Evolutionary conservation across 2,113 vertebrate genomes (phyloP).

Genomic region (Lycaon pictus): DNA sequence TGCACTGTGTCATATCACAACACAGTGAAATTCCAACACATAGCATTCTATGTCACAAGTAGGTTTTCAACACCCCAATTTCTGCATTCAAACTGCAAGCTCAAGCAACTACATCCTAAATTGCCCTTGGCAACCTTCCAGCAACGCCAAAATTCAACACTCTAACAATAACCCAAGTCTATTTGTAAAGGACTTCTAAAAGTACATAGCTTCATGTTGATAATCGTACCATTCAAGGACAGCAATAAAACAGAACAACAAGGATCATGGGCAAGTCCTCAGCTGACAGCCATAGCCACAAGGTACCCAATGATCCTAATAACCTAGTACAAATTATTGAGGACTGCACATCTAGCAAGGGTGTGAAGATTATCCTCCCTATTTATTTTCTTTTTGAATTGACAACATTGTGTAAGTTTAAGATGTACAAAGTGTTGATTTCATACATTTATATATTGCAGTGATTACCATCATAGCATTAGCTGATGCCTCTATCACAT

Average conservation of each 20-base stretch:
- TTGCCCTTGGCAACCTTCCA: slow-evolving; percentile 31
- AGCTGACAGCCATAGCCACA: not conserved
- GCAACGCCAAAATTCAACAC: not conserved
- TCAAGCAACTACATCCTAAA: slow-evolving; percentile 19
- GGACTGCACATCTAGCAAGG: not conserved
- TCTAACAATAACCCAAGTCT: not conserved
- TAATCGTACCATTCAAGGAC: not conserved
- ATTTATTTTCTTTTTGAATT: not conserved
- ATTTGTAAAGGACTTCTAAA: slow-evolving; percentile 27
- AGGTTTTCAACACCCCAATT: not conserved
- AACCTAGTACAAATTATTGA: slow-evolving; percentile 8
- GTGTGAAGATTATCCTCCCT: not conserved
- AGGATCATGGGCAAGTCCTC: not conserved
- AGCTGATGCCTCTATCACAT: not conserved
- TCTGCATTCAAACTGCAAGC: not conserved
- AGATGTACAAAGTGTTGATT: not conserved
- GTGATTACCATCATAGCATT: not conserved
- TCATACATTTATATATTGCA: not conserved
- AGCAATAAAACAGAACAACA: slow-evolving; percentile 15
- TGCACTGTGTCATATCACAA: not conserved
- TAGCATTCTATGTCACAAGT: not conserved
- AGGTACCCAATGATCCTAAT: not conserved
- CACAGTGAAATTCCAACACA: not conserved
- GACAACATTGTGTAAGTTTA: not conserved
- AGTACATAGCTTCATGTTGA: not conserved